A percentile compares a stretch with the other conserved stretches of the same genome.
phyloP scores from a whole-genome alignment of 2,888 invertebrate species.

The Trypoxylon attenuatum region DNA sequence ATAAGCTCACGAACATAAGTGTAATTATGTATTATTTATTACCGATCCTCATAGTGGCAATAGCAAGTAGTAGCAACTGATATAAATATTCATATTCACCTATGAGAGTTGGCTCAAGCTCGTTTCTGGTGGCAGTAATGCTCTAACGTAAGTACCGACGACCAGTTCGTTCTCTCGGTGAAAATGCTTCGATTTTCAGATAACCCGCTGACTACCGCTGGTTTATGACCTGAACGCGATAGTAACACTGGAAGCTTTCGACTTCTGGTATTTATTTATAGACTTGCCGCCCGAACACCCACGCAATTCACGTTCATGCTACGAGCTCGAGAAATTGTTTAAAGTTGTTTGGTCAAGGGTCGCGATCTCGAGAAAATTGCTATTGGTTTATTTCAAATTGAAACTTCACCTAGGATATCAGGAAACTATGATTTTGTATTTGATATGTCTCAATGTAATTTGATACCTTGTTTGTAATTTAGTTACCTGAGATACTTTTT shows the following conservation, averaged over 20 bases:
- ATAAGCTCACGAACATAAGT: slow-evolving; percentile 28
- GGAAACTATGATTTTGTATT: too few relatives aligned
- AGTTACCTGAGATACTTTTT: too few relatives aligned
- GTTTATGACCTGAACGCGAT: neutral
- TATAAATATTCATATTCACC: slow-evolving; percentile 24
- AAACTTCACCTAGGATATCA: too few relatives aligned
- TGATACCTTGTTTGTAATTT: too few relatives aligned
- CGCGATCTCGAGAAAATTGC: too few relatives aligned
- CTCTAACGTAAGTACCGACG: neutral
- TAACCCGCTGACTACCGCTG: neutral
- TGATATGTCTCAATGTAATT: too few relatives aligned
- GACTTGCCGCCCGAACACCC: neutral
- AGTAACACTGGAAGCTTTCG: neutral
- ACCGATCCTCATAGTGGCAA: slow-evolving; percentile 14
- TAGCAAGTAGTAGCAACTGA: neutral
- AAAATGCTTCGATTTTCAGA: slow-evolving; percentile 20
- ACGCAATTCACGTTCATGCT: neutral
- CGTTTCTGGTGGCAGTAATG: slow-evolving; percentile 1
- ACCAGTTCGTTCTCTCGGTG: slow-evolving; percentile 12
- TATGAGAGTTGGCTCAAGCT: slow-evolving; percentile 8
- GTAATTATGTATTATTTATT: slow-evolving; percentile 45
- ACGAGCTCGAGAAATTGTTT: too few relatives aligned
- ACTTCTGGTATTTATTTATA: neutral
- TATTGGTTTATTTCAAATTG: too few relatives aligned
- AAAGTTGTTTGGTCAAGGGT: too few relatives aligned